Conservation (phyloP, 2,888 invertebrate genomes). For the Thelaira solivaga region DNA sequence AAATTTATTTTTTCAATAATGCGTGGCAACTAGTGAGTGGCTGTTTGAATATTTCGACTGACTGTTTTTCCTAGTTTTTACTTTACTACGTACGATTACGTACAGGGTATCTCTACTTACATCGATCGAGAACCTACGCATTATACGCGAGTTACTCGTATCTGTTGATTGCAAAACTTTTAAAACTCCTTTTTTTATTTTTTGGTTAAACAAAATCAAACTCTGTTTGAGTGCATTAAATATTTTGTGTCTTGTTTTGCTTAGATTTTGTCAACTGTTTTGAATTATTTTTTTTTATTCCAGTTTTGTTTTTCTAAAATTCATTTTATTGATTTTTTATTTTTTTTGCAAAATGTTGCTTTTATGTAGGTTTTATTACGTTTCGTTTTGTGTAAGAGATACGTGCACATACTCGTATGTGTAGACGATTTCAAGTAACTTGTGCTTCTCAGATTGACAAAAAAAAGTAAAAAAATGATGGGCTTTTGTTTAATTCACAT, state of each 20-base stretch:
- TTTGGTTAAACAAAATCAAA: slow-evolving; percentile 20
- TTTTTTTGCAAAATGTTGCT: not conserved
- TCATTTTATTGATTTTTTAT: not conserved
- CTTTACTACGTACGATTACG: not conserved
- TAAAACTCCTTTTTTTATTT: slow-evolving; percentile 34
- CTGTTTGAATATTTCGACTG: slow-evolving; percentile 33
- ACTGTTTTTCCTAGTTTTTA: not conserved
- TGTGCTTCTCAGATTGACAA: slow-evolving; percentile 23
- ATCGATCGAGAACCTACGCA: slow-evolving; percentile 50
- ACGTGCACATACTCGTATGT: slow-evolving; percentile 16
- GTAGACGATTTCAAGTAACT: slow-evolving; percentile 18
- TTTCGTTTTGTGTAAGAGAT: slow-evolving; percentile 15
- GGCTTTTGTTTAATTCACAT: too few species aligned
- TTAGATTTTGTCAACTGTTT: slow-evolving; percentile 37
- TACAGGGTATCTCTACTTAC: not conserved
- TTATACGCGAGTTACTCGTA: too few species aligned
- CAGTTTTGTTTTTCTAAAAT: slow-evolving; percentile 4
- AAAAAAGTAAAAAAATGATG: not conserved
- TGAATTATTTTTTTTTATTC: not conserved
- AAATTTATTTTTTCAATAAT: slow-evolving; percentile 34
- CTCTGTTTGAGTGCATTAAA: slow-evolving; percentile 26
- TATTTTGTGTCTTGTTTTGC: slow-evolving; percentile 17
- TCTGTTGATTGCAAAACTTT: slow-evolving; percentile 41
- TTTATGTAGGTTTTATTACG: slow-evolving; percentile 42
- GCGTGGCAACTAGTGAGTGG: slow-evolving; percentile 58